These are phyloP conservation scores for Miniopterus natalensis DNA, from an alignment of 2,113 vertebrate species.

Conservation along the genomic window DNA sequence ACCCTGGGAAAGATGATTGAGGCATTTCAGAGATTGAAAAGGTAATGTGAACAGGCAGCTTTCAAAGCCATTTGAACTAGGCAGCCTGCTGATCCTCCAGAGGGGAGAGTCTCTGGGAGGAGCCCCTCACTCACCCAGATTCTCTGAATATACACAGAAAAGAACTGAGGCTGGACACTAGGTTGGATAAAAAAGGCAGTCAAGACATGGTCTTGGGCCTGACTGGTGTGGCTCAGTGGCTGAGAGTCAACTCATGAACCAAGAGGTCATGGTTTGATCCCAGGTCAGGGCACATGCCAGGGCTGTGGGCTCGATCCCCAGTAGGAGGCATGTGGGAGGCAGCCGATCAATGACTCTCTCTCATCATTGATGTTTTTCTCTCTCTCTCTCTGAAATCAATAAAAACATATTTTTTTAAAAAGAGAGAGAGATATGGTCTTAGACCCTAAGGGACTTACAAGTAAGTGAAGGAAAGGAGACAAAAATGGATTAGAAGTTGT, in stretches of 20 bases:
- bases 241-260: too few species aligned
- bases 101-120: neutral
- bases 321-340: too few species aligned
- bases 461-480: neutral
- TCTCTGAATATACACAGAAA: neutral
- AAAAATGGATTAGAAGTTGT: neutral
- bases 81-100: neutral
- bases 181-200: neutral
- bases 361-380: too few species aligned
- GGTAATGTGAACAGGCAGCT: slow-evolving; percentile 48
- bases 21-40: slow-evolving; percentile 67
- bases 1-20: slow-evolving; percentile 46
- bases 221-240: too few species aligned
- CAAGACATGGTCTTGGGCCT: neutral
- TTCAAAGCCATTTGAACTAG: slow-evolving; percentile 55
- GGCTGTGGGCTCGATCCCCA: too few species aligned
- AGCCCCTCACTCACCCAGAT: neutral
- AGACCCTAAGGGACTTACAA: neutral
- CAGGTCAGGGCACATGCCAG: too few species aligned
- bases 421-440: neutral
- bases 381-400: too few species aligned
- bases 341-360: too few species aligned
- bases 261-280: too few species aligned
- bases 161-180: neutral
- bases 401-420: too few species aligned